phyloP scores from a whole-genome alignment of 2,888 invertebrate species.

The Lottia gigantea region DNA sequence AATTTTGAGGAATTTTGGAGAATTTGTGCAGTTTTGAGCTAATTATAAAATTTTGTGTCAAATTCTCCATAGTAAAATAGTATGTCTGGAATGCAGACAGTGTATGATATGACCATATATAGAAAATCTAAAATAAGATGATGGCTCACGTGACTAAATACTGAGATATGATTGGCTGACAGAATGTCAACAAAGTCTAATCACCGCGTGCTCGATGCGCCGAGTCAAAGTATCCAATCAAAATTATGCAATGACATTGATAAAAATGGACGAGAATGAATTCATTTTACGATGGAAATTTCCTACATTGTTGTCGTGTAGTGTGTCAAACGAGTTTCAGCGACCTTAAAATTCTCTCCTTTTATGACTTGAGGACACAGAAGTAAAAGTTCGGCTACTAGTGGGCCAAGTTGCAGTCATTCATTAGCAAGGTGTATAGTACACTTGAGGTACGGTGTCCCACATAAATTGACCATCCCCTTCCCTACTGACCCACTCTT shows the following conservation, averaged over 20 bases:
- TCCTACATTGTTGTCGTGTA: neutral
- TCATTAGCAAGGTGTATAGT: too few species aligned
- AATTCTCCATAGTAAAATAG: conserved; percentile 32
- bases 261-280: neutral
- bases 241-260: conserved; percentile 11
- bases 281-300: conserved; percentile 9
- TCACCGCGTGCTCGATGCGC: neutral
- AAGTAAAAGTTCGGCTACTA: too few species aligned
- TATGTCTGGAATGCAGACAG: conserved; percentile 63
- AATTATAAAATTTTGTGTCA: neutral
- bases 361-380: too few species aligned
- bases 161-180: conserved; percentile 20
- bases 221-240: neutral
- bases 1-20: neutral
- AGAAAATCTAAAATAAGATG: conserved; percentile 35
- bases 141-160: conserved; percentile 30
- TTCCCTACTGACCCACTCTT: too few species aligned
- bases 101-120: conserved; percentile 60
- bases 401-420: too few species aligned
- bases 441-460: too few species aligned
- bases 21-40: neutral
- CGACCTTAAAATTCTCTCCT: too few species aligned
- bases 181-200: conserved; percentile 9
- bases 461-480: too few species aligned
- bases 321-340: too few species aligned